A percentile compares a stretch with the other conserved stretches of the same genome.
Evolutionary conservation across 2,888 invertebrate genomes (phyloP).

Genomic region (Tachystola acroxantha): DNA sequence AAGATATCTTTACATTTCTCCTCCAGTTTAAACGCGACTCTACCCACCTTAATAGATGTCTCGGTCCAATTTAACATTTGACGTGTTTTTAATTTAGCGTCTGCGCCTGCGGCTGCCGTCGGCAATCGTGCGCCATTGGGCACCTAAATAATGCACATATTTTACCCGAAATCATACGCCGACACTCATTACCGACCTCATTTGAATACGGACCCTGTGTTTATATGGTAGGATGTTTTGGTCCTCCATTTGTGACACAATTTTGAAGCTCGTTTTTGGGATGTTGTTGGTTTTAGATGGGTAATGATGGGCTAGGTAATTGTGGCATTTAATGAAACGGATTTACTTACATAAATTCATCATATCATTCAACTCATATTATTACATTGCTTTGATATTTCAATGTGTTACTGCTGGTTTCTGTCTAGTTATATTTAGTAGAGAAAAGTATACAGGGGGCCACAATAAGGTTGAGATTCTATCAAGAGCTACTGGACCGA

Average conservation of each 20-base stretch:
- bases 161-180: slow-evolving; percentile 58
- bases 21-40: slow-evolving; percentile 35
- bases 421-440: no score
- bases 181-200: slow-evolving; percentile 65
- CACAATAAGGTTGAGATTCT: no score
- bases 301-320: not conserved
- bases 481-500: no score
- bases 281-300: slow-evolving; percentile 7
- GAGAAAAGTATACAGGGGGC: no score
- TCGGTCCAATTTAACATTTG: slow-evolving; percentile 77
- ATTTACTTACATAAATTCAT: no score
- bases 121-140: slow-evolving; percentile 20
- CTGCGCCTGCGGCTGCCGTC: slow-evolving; percentile 72
- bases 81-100: slow-evolving; percentile 78
- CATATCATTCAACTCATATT: no score
- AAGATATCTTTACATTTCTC: not conserved
- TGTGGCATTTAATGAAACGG: no score
- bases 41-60: slow-evolving; percentile 72
- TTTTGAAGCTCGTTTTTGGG: slow-evolving; percentile 15
- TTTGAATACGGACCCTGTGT: slow-evolving; percentile 37
- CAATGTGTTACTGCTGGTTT: no score
- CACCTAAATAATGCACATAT: slow-evolving; percentile 43
- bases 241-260: slow-evolving; percentile 23
- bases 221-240: slow-evolving; percentile 25
- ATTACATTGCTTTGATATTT: no score